A percentile compares a stretch with the other conserved stretches of the same genome.
Conservation (phyloP, 2,797 vertebrate species). For the Thripadectes ignobilis region DNA sequence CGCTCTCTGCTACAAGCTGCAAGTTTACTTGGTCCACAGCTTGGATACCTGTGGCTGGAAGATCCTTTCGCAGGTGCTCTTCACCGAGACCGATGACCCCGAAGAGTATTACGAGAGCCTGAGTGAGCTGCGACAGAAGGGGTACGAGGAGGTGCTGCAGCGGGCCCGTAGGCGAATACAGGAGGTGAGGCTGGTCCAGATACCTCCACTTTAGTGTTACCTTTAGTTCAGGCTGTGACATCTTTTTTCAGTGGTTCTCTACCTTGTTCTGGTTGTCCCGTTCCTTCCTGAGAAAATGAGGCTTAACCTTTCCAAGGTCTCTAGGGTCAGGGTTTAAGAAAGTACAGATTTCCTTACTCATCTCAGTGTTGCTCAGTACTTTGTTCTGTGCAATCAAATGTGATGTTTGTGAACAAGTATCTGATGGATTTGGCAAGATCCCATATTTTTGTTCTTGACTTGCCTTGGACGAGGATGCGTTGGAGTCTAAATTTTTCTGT, state of each 20-base stretch:
- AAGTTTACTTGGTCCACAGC: constrained; percentile 92
- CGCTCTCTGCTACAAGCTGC: constrained; percentile 87
- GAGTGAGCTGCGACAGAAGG: constrained; percentile 91
- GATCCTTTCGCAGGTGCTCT: constrained; percentile 94
- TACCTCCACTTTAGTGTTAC: not conserved
- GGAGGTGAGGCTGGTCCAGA: constrained; percentile 80
- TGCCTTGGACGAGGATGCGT: not conserved
- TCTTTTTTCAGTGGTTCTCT: not conserved
- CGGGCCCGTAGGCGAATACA: constrained; percentile 87
- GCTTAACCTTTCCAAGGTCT: not conserved
- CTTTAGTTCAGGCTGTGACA: not conserved
- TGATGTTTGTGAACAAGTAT: not conserved
- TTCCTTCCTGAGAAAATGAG: not conserved
- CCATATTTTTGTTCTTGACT: not conserved
- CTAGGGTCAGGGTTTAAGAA: not conserved
- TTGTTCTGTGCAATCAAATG: rapidly evolving
- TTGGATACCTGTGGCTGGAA: constrained; percentile 97
- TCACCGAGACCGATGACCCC: constrained; percentile 89
- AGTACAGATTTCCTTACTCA: not conserved
- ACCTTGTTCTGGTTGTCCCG: not conserved
- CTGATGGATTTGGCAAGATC: not conserved
- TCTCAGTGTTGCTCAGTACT: not conserved
- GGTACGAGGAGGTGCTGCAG: constrained; percentile 91
- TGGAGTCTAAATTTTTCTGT: not conserved
- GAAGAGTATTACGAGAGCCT: constrained; percentile 98